These are phyloP conservation scores for Protonibea diacanthus DNA, from an alignment of 2,797 vertebrate genomes.

Conservation along the genomic window DNA sequence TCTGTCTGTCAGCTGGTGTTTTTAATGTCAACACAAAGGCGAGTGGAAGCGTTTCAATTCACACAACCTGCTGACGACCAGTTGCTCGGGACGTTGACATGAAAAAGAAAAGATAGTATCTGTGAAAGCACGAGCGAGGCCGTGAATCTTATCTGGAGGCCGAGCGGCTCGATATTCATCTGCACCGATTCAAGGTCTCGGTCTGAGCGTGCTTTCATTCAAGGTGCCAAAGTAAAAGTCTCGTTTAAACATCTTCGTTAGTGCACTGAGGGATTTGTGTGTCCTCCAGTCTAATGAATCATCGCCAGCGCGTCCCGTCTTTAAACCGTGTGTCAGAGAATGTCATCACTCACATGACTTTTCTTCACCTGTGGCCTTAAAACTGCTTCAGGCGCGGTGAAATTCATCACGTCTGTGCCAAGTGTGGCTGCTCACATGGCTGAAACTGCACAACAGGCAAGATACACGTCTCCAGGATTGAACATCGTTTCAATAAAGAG, in stretches of 20 bases:
- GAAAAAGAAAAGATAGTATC: conserved; percentile 47
- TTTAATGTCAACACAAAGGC: conserved; percentile 36
- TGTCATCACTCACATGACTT: background rate
- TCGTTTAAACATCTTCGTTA: no score
- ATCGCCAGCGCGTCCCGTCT: background rate
- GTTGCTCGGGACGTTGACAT: conserved; percentile 46
- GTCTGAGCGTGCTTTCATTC: no score
- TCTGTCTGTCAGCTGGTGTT: conserved; percentile 26
- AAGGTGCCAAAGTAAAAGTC: background rate
- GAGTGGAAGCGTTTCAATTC: conserved; percentile 26
- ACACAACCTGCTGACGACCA: conserved; percentile 56
- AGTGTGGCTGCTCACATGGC: no score
- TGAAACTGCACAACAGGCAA: background rate
- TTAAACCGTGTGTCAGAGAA: background rate
- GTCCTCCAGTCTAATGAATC: background rate
- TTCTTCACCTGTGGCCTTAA: background rate
- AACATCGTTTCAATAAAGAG: background rate
- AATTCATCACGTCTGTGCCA: background rate
- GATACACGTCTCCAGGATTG: background rate
- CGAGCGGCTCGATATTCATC: background rate
- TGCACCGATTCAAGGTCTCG: no score
- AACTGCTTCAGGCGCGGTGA: background rate
- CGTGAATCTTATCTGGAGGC: conserved; percentile 29
- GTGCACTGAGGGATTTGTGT: background rate
- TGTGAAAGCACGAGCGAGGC: conserved; percentile 6